Base-by-base conservation (phyloP, 2,113 vertebrate genomes). In the Oophaga pumilio region DNA sequence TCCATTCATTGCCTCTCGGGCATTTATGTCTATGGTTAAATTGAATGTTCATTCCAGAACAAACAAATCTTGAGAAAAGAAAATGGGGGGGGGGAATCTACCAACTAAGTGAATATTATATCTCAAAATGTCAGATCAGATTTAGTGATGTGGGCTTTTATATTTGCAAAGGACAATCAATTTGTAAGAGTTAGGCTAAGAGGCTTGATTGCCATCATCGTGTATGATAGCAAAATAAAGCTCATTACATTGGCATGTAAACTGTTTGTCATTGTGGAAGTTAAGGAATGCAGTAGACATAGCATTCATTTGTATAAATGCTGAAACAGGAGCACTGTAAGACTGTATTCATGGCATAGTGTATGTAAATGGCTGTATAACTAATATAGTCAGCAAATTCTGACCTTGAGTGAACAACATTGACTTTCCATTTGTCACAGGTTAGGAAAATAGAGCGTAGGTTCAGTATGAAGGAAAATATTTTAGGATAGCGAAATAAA, bases 121-220 rank as follows among this genome's bases (percentile, higher is more conserved):
- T 59, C 52, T 59, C 11, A 17, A 86, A 6, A 60, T 87, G 76
- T 87, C 85, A 87, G 64, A 87, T 24, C 52, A 60, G 28, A 81
- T 87, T 86, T 81, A 79, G 60, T 60, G 69, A 49, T 60, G 33
- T 8, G 9, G 66, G 56, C 53, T 71, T 81, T 66, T 71, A 15
- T 87, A 69, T 50, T 66, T 26, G 52, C 26, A 87, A 87, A 87
- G 77, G 62, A 87, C 57, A 73, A 71, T 60, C 66, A 59, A 24
- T 87, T 81, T 87, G 26, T 87, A 13, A 73, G 66, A 60, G 74
- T 28, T 64, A 77, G 60, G 53, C 49, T 28, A 78, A 56, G 24
- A 76, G n/a, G 17, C 43, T 10, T 8, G 33, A 64, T 60, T 17
- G n/a, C n/a, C 9, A 68, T 68, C 43, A 86, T 62, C 12, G 50